Base-by-base conservation (phyloP, 1,140 invertebrate genomes). In the Lepidurus packardi region DNA sequence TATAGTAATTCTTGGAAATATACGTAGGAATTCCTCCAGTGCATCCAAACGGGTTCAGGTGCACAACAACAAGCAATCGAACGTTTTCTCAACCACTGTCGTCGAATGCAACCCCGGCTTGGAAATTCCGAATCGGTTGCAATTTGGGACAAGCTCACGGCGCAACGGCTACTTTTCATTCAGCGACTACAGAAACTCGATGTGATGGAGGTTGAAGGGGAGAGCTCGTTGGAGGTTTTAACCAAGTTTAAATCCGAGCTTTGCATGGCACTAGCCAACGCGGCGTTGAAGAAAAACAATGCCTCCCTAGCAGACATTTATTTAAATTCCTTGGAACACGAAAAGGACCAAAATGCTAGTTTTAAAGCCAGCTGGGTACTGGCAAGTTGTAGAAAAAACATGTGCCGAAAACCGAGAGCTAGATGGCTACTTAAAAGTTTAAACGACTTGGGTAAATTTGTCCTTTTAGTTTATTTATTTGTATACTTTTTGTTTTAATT, bases 391-490 rank as follows among this genome's bases (percentile, higher is more conserved):
- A 65, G 53, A n/a, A 65, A 65, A 21, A 65, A 65, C 53, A 13
- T 65, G 53, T 65, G 21, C 53, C 16, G 53, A n/a, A 65, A 65
- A 16, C 53, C 53, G 16, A 13, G 8, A 21, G 53, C 53, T 13
- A 65, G 21, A 65, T 65, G 53, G 53, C 53, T 65, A n/a, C 53
- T 65, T 9, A 65, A 65, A 65, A 65, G 53, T 16, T 65, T 65
- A 65, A n/a, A 65, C n/a, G 53, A 65, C 53, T 21, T 65, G 21
- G 53, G 53, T 65, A 65, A n/a, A 11, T 7, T 7, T 6, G 10
- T 47, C 45, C 5, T 47, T 47, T 47, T 47, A 6, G 8, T 7
- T 7, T 11, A n/a, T 65, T n/a, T 13, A 13, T 16, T 9, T 21
- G 13, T 1, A 16, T 21, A 34, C 3, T 34, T 34, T 7, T 16